Evolutionary conservation across 2,888 invertebrate genomes (phyloP).

Genomic region (Meloe dianella): DNA sequence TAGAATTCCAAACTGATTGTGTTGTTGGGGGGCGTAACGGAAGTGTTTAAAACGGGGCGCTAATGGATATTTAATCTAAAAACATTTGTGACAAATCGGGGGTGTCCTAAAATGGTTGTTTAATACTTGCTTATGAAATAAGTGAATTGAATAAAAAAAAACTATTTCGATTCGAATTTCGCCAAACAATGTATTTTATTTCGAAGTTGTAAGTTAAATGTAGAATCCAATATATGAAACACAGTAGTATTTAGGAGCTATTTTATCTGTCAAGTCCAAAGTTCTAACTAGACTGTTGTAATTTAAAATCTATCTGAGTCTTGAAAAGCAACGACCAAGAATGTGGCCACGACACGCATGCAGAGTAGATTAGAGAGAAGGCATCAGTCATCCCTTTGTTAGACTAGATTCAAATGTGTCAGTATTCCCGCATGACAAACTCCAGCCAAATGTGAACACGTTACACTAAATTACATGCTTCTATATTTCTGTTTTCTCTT

Average conservation of each 20-base stretch:
- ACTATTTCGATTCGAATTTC: conserved; percentile 29
- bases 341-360: conserved; percentile 39
- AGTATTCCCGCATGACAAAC: conserved; percentile 39
- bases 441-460: conserved; percentile 41
- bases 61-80: conserved; percentile 13
- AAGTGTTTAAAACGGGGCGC: conserved; percentile 9
- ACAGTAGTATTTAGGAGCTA: conserved; percentile 21
- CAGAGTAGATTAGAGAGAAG: conserved; percentile 35
- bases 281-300: conserved; percentile 31
- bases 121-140: conserved; percentile 16
- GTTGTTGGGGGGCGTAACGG: conserved; percentile 4
- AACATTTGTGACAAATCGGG: conserved; percentile 15
- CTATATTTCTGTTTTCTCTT: conserved; percentile 37
- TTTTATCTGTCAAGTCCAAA: conserved; percentile 34
- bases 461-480: conserved; percentile 42
- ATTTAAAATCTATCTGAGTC: conserved; percentile 28
- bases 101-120: conserved; percentile 15
- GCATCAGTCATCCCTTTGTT: conserved; percentile 42
- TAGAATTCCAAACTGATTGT: conserved; percentile 9
- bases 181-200: conserved; percentile 31
- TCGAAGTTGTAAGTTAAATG: conserved; percentile 28
- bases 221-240: conserved; percentile 33
- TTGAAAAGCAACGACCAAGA: conserved; percentile 31
- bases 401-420: conserved; percentile 37
- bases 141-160: conserved; percentile 25